phyloP scores from a whole-genome alignment of 1,140 invertebrate species.

The Uloborus diversus region DNA sequence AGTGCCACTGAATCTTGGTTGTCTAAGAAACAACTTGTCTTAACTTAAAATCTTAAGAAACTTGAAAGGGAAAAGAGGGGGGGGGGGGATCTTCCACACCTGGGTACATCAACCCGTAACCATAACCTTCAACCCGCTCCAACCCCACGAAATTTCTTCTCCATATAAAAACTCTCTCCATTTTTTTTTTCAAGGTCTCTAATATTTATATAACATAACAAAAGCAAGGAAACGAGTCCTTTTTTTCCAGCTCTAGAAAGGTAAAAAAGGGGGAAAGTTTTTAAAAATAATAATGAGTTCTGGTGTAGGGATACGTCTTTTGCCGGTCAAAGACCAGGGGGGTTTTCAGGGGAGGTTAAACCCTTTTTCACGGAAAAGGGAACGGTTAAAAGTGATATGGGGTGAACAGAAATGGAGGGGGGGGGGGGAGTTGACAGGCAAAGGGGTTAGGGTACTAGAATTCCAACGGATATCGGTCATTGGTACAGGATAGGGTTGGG shows the following conservation, averaged over 20 bases:
- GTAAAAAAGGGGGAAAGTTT: too few species aligned
- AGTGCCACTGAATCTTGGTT: too few species aligned
- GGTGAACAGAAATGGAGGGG: not conserved
- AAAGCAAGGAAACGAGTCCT: constrained; percentile 6
- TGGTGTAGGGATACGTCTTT: not conserved
- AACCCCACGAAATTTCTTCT: not conserved
- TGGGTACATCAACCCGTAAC: constrained; percentile 26
- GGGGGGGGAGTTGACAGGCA: constrained; percentile 6
- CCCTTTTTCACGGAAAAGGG: not conserved
- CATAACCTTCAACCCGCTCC: not conserved
- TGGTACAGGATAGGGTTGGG: not conserved
- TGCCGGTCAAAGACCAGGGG: not conserved
- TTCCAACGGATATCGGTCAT: constrained; percentile 47
- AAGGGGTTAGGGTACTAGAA: too few species aligned
- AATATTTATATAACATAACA: constrained; percentile 31
- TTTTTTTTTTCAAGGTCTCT: not conserved
- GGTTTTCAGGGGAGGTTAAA: not conserved
- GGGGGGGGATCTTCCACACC: not conserved
- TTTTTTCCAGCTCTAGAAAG: not conserved
- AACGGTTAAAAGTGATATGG: not conserved
- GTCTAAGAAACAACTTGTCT: too few species aligned
- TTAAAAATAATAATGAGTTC: too few species aligned
- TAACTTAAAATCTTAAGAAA: too few species aligned
- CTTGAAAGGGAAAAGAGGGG: not conserved
- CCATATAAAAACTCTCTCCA: not conserved